These are phyloP conservation scores for Glandiceps talaboti DNA, from an alignment of 53 echinoderm and acorn worm species.

Conservation along the genomic window DNA sequence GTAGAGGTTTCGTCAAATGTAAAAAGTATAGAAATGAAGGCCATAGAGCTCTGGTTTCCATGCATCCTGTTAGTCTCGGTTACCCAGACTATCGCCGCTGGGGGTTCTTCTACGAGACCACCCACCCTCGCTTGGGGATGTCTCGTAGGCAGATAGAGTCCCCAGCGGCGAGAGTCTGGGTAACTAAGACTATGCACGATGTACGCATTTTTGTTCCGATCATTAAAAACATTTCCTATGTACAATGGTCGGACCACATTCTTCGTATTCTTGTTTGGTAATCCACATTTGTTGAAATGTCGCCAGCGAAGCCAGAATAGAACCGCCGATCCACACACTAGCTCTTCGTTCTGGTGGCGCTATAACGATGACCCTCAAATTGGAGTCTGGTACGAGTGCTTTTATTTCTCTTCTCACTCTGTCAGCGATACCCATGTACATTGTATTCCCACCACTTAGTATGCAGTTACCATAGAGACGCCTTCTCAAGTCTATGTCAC, in stretches of 20 bases:
- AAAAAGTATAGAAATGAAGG: no score
- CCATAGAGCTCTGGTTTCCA: no score
- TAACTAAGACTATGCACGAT: no score
- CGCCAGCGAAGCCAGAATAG: neutral
- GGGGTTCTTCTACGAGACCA: no score
- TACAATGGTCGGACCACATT: neutral
- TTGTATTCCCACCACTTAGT: conserved; percentile 42
- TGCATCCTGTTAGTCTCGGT: no score
- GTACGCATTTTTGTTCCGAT: no score
- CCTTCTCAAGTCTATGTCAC: neutral
- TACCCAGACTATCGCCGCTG: no score
- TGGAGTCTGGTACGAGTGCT: conserved; percentile 42
- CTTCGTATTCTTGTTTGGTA: neutral
- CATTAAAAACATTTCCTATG: neutral
- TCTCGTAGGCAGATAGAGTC: no score
- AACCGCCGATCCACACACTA: conserved; percentile 47
- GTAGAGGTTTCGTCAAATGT: no score
- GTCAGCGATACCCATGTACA: conserved; percentile 45
- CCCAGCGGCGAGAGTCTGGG: no score
- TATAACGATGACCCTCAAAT: conserved; percentile 49
- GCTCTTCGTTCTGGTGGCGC: conserved; percentile 21
- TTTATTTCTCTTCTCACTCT: conserved; percentile 31
- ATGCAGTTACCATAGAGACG: conserved; percentile 45
- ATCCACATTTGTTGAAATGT: neutral
- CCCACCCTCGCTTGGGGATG: no score